Evolutionary conservation across 2,113 vertebrate species (phyloP).

Genomic region (Onychostoma macrolepis): DNA sequence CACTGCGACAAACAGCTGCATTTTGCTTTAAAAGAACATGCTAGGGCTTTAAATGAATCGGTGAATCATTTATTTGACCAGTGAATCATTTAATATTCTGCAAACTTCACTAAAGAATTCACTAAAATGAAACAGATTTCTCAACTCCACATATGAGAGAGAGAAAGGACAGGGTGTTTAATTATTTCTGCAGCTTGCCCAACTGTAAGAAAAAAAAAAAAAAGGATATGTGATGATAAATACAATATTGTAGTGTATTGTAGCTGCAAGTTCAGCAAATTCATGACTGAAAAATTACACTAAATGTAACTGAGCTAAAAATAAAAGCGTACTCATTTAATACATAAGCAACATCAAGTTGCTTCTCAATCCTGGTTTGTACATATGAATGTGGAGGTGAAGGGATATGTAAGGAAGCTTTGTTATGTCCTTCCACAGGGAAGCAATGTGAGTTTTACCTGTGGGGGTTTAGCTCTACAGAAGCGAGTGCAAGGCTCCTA

Average conservation of each 20-base stretch:
- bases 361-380: not conserved
- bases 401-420: not conserved
- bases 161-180: not conserved
- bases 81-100: not conserved
- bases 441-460: constrained; percentile 51
- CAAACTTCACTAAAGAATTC: not conserved
- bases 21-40: not conserved
- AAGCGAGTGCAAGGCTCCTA: constrained; percentile 30
- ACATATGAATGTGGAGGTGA: constrained; percentile 39
- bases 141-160: not conserved
- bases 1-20: not conserved
- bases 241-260: not conserved
- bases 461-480: constrained; percentile 33
- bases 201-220: not conserved
- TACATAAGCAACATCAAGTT: not conserved
- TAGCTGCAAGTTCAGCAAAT: not conserved
- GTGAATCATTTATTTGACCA: not conserved
- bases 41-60: not conserved
- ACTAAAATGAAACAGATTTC: not conserved
- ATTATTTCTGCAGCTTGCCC: not conserved
- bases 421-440: constrained; percentile 26
- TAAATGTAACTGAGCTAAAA: not conserved
- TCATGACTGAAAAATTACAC: not conserved
- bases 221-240: not conserved
- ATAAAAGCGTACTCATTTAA: not conserved